Conservation (phyloP, 2,797 vertebrate species). For the Huso huso region DNA sequence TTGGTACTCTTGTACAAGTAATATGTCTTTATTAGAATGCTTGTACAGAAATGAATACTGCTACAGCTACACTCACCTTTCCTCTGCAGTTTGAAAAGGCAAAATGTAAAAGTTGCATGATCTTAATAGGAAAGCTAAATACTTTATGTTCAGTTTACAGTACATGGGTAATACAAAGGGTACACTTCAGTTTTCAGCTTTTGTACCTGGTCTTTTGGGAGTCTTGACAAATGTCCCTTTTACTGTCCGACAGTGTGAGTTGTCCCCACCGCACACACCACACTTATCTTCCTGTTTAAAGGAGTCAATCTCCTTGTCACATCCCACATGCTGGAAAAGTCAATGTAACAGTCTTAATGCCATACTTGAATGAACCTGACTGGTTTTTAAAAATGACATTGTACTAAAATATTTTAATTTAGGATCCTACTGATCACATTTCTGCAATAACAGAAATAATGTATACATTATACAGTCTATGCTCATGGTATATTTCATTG, state of each 20-base stretch:
- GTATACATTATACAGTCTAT: too few species aligned
- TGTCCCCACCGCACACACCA: conserved; percentile 90
- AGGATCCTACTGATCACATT: too few species aligned
- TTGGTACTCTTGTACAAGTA: not conserved
- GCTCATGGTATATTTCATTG: too few species aligned
- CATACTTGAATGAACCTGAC: too few species aligned
- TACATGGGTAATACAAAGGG: too few species aligned
- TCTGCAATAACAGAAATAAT: too few species aligned
- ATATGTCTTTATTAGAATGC: not conserved
- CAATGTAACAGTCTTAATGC: not conserved
- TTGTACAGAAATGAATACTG: too few species aligned
- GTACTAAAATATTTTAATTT: too few species aligned
- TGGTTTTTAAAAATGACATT: too few species aligned
- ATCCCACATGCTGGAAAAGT: conserved; percentile 74
- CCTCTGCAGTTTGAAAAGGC: not conserved
- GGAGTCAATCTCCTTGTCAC: conserved; percentile 92
- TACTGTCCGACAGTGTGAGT: conserved; percentile 93
- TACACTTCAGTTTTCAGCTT: not conserved
- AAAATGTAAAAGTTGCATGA: not conserved
- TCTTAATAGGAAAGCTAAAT: not conserved
- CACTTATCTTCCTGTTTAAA: conserved; percentile 95
- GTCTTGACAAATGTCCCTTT: conserved; percentile 87
- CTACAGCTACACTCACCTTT: too few species aligned
- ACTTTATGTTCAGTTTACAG: too few species aligned
- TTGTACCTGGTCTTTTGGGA: conserved; percentile 80